Evolutionary conservation across 1,140 invertebrate genomes (phyloP), one percentile per base, ranked within the genome.

Genomic region (Zaprionus ghesquierei): DNA sequence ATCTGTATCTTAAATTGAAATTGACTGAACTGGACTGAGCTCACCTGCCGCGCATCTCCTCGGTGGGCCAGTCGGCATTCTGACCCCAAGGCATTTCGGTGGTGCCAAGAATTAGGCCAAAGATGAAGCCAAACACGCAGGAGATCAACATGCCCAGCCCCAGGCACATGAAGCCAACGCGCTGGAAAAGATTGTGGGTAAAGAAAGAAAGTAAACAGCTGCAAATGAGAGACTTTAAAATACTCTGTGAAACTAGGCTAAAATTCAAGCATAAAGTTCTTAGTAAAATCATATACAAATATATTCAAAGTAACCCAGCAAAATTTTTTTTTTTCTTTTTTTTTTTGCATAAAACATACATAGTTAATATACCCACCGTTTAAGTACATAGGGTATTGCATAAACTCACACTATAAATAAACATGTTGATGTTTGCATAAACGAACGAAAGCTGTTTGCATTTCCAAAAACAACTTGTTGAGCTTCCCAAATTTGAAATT

Each of bases 11-110:
- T n/a, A 22, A 46, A 20, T 20, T 76, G 78, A 73, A 66, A 51
- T 69, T 74, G 63, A 64, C 61, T 70, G 51, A 50, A 13, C 72
- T 65, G 69, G 60, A 64, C 58, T 75, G 44, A 50, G 10, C 72
- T 87, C 92, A 95, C 95, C 95, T 94, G 81, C 93, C 94, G 79
- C 95, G 94, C 97, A 97, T 97, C 92, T 97, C 96, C 63, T 94
- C 93, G 0, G 96, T 97, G 0, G 96, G 96, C 95, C 95, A 97
- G 63, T 95, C 94, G 12, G 94, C 94, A 69, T 94, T 95, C 29
- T 89, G 84, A 1, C 95, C 95, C 96, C 96, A 97, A 2, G 95
- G 95, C 94, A 95, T 95, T 65, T 94, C 93, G 1, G 95, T 95
- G 1, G 94, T 94, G 1, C 95, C 95, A 66, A 96, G 92, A 38